Evolutionary conservation across 2,888 invertebrate species (phyloP).

Genomic region (Sabatieria punctata): DNA sequence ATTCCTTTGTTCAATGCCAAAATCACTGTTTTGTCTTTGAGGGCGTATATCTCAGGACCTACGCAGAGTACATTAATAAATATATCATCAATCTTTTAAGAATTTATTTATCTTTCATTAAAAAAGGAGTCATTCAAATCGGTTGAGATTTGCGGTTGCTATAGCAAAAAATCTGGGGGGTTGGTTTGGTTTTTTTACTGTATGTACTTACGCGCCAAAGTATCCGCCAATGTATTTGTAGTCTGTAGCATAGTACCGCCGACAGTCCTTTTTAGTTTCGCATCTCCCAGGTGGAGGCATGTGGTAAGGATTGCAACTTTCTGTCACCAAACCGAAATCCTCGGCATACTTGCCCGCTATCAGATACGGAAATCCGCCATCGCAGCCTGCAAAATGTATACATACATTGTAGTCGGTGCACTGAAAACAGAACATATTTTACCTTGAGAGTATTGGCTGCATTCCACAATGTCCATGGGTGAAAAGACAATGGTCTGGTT

Average conservation of each 20-base stretch:
- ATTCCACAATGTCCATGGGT: conserved; percentile 39
- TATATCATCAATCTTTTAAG: too few species aligned
- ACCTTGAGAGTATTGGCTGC: conserved; percentile 40
- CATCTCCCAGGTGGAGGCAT: not conserved
- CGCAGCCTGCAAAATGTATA: conserved; percentile 21
- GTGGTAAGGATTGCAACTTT: conserved; percentile 37
- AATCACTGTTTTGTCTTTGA: too few species aligned
- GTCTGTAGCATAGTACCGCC: conserved; percentile 34
- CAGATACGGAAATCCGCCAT: conserved; percentile 34
- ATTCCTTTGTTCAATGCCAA: too few species aligned
- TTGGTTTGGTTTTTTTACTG: too few species aligned
- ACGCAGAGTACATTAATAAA: too few species aligned
- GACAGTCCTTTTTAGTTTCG: conserved; percentile 19
- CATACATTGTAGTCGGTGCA: too few species aligned
- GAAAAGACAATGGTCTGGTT: conserved; percentile 32
- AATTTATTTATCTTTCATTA: too few species aligned
- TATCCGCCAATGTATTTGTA: conserved; percentile 40
- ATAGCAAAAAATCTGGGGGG: too few species aligned
- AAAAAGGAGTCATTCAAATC: too few species aligned
- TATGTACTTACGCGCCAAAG: conserved; percentile 37
- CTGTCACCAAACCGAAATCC: conserved; percentile 37
- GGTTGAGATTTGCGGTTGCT: too few species aligned
- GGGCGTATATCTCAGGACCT: too few species aligned
- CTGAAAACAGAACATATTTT: not conserved
- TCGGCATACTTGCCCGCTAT: conserved; percentile 32